Percentiles rank a stretch among this genome's conserved stretches.
Evolutionary conservation across 2,113 vertebrate genomes (phyloP).

Genomic region (Poecile atricapillus): DNA sequence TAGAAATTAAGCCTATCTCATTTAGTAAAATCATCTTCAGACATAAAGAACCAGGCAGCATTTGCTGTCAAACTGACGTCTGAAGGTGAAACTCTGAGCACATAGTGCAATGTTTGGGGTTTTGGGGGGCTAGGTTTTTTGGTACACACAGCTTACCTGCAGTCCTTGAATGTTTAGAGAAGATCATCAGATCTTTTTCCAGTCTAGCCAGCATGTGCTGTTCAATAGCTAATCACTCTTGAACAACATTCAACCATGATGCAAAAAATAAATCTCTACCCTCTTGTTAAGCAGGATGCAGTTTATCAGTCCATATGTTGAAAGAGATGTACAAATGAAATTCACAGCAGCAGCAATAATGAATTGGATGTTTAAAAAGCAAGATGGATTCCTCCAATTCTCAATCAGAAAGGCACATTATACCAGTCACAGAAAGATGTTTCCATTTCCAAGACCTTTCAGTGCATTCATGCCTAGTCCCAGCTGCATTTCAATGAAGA

Average conservation of each 20-base stretch:
- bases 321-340: neutral
- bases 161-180: neutral
- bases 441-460: neutral
- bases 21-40: neutral
- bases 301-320: neutral
- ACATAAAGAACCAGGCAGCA: neutral
- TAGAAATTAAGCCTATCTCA: neutral
- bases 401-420: neutral
- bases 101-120: neutral
- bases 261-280: neutral
- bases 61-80: neutral
- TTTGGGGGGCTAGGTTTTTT: fast-evolving
- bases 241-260: neutral
- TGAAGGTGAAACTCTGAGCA: neutral
- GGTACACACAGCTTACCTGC: neutral
- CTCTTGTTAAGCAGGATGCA: neutral
- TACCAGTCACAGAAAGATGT: neutral
- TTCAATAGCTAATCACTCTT: neutral
- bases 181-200: neutral
- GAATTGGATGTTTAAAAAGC: neutral
- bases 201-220: neutral
- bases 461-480: neutral
- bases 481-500: conserved; percentile 23
- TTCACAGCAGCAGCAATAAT: neutral
- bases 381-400: neutral